phyloP scores from a whole-genome alignment of 2,113 vertebrate species.

The Oncorhynchus kisutch region DNA sequence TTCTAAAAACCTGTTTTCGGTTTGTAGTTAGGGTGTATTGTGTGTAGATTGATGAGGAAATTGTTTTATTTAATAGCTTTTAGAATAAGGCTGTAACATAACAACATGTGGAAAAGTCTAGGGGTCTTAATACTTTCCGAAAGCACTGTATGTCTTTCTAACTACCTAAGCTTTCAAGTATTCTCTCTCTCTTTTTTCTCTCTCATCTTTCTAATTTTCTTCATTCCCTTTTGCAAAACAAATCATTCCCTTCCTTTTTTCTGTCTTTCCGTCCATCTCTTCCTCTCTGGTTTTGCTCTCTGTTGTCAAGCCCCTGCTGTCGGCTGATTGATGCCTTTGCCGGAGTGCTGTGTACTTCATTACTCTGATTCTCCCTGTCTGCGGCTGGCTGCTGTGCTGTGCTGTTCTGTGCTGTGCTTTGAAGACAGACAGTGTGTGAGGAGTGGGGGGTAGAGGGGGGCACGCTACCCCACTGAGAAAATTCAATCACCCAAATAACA shows the following conservation, averaged over 20 bases:
- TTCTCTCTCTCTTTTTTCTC: neutral
- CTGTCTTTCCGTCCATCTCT: conserved; percentile 1
- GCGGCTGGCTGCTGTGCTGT: conserved; percentile 57
- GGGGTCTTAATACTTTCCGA: too few species aligned
- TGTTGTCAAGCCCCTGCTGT: conserved; percentile 50
- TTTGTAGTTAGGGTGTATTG: too few species aligned
- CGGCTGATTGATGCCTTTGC: conserved; percentile 69
- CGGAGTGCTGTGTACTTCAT: conserved; percentile 70
- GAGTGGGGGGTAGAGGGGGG: conserved; percentile 59
- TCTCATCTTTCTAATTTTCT: neutral
- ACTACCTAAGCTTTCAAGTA: neutral
- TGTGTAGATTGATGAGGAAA: too few species aligned
- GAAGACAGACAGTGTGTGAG: conserved; percentile 63
- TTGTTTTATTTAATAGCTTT: too few species aligned
- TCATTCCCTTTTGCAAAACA: conserved; percentile 32
- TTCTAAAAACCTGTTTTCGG: too few species aligned
- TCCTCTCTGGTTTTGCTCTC: conserved; percentile 14
- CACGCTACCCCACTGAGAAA: conserved; percentile 71
- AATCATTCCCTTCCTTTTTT: conserved; percentile 14
- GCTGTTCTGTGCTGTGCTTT: neutral
- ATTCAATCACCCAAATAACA: conserved; percentile 71
- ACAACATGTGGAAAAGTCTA: too few species aligned
- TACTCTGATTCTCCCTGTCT: conserved; percentile 77
- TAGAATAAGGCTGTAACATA: too few species aligned
- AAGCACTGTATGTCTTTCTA: conserved; percentile 13